Conservation (phyloP, 2,113 vertebrate species). For the Rhynchomys soricoides region DNA sequence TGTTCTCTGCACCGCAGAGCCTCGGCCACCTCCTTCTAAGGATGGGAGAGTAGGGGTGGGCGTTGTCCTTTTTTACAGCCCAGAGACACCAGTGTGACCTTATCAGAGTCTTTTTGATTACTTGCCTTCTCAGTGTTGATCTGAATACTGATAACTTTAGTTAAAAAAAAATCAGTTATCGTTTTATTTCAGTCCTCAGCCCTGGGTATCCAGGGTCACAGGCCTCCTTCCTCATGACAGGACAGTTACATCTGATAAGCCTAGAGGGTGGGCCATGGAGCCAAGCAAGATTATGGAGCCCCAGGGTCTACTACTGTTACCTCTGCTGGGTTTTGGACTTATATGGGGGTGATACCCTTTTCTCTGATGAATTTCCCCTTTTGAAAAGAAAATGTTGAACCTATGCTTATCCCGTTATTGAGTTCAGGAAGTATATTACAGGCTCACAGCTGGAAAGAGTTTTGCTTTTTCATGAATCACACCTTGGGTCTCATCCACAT, state of each 20-base stretch:
- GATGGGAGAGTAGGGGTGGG: not conserved
- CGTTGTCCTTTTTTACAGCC: not conserved
- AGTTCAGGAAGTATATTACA: not conserved
- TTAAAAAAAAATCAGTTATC: not conserved
- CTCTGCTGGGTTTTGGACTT: not conserved
- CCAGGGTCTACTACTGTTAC: not conserved
- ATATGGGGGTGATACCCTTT: not conserved
- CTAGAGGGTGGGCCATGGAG: not conserved
- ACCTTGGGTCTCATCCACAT: not conserved
- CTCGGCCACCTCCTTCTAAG: not conserved
- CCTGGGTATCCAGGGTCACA: not conserved
- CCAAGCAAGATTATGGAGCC: not conserved
- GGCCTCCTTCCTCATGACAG: not conserved
- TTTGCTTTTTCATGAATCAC: not conserved
- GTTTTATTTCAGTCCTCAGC: not conserved
- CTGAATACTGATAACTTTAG: not conserved
- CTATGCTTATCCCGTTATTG: not conserved
- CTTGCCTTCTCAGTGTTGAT: not conserved
- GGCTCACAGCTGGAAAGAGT: not conserved
- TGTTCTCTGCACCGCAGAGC: not conserved
- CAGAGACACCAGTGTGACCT: not conserved
- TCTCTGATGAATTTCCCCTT: not conserved
- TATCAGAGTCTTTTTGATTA: not conserved
- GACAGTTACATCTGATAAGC: not conserved
- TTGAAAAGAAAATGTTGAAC: not conserved